These are phyloP conservation scores for Drosophila serrata DNA, from an alignment of 1,140 invertebrate genomes.

Conservation along the genomic window DNA sequence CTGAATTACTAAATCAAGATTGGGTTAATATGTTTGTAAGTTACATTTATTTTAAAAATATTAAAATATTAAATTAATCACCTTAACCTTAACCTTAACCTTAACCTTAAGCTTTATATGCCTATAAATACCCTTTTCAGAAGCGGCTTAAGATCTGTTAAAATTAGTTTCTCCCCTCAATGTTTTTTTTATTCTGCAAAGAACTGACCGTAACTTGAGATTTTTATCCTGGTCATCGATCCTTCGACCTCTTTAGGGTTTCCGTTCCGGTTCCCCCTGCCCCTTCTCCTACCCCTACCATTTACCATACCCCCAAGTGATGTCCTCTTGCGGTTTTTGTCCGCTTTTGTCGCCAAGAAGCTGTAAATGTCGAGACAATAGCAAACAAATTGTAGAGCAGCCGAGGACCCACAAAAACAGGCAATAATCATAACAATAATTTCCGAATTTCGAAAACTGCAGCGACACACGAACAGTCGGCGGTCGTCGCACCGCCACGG, in stretches of 20 bases:
- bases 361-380: slow-evolving; percentile 50
- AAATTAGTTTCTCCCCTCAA: background rate
- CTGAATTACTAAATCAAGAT: no score
- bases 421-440: slow-evolving; percentile 83
- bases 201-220: slow-evolving; percentile 36
- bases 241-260: slow-evolving; percentile 12
- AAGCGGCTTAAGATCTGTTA: background rate
- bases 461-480: slow-evolving; percentile 66
- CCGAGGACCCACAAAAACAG: slow-evolving; percentile 61
- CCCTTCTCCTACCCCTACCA: background rate
- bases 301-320: slow-evolving; percentile 36
- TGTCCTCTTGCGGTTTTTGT: slow-evolving; percentile 58
- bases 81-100: no score
- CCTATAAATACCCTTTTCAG: background rate
- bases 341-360: slow-evolving; percentile 32
- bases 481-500: slow-evolving; percentile 45
- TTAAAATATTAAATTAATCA: background rate
- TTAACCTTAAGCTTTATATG: no score
- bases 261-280: slow-evolving; percentile 36
- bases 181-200: slow-evolving; percentile 6
- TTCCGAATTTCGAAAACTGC: slow-evolving; percentile 41
- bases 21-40: no score
- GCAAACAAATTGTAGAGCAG: slow-evolving; percentile 58
- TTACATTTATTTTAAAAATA: no score
- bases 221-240: slow-evolving; percentile 37